Evolutionary conservation across 2,113 vertebrate genomes (phyloP).

Genomic region (Taxidea taxus): DNA sequence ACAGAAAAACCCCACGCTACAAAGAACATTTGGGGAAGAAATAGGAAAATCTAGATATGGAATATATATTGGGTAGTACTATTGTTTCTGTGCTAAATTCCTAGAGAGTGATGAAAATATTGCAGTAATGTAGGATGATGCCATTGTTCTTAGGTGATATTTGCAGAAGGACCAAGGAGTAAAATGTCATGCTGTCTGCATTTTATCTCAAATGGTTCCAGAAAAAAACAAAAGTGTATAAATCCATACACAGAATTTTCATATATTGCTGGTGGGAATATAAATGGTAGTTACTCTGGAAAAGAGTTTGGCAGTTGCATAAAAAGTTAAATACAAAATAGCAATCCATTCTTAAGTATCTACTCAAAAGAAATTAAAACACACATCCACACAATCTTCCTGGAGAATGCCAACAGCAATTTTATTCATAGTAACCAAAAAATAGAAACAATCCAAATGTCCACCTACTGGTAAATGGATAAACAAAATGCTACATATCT

Average conservation of each 20-base stretch:
- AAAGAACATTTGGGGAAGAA: neutral
- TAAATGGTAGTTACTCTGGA: neutral
- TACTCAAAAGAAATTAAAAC: slow-evolving; percentile 8
- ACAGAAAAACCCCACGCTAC: neutral
- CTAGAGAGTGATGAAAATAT: neutral
- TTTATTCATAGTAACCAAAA: slow-evolving; percentile 2
- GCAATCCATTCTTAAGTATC: neutral
- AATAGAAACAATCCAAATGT: neutral
- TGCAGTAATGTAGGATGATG: neutral
- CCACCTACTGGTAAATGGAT: neutral
- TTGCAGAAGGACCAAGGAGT: neutral
- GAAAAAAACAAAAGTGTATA: neutral
- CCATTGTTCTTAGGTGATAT: neutral
- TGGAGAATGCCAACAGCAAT: neutral
- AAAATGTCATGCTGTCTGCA: neutral
- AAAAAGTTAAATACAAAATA: neutral
- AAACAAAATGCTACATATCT: neutral
- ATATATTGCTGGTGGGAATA: neutral
- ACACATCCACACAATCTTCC: neutral
- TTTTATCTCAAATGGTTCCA: neutral
- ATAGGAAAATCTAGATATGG: neutral
- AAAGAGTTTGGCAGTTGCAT: slow-evolving; percentile 1
- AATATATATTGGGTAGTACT: neutral
- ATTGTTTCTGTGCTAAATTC: neutral
- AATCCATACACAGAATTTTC: neutral